Base-by-base conservation (phyloP, 2,113 vertebrate genomes). In the Physeter macrocephalus region DNA sequence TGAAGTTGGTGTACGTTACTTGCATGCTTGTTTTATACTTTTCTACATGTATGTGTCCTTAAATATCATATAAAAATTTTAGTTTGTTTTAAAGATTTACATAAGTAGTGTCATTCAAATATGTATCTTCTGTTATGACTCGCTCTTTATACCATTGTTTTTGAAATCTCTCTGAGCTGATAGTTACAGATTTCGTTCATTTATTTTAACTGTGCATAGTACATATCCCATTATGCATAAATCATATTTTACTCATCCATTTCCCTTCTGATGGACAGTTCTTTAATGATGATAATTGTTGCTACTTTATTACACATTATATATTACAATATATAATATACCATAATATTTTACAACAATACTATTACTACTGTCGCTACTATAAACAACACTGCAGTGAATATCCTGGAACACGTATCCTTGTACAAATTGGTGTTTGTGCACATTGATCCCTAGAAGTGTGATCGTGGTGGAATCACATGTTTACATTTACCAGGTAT, bases 31-130 rank as follows among this genome's bases (percentile, higher is more conserved):
- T 49, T 78, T 91, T 34, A 84, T 54, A 71, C 81, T 86, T 92
- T 93, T 52, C 82, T 57, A 75, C 12, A 39, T 29, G n/a, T 29
- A 11, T 31, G 13, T 69, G 41, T n/a, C 57, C 78, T 75, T 95
- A 80, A 92, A 87, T 57, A 84, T 8, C 54, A 57, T 10, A 29
- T 12, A 43, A 78, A 61, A 46, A 59, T 78, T 81, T 89, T 36
- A 90, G 78, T 90, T 94, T 97, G 34, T 82, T 84, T 95, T 69
- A 74, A 83, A 75, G 67, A 95, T 59, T 72, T 94, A 86, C 14
- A 15, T 69, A 89, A 91, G n/a, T 80, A 71, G 43, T 0, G 14
- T 85, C 64, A 77, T 41, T 64, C 83, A 74, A 43, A 72, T 57
- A 43, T 14, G 13, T 39, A 43, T 41, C 41, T 57, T 92, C 88